Conservation (phyloP, 2,888 invertebrate genomes). For the Dolomedes plantarius region DNA sequence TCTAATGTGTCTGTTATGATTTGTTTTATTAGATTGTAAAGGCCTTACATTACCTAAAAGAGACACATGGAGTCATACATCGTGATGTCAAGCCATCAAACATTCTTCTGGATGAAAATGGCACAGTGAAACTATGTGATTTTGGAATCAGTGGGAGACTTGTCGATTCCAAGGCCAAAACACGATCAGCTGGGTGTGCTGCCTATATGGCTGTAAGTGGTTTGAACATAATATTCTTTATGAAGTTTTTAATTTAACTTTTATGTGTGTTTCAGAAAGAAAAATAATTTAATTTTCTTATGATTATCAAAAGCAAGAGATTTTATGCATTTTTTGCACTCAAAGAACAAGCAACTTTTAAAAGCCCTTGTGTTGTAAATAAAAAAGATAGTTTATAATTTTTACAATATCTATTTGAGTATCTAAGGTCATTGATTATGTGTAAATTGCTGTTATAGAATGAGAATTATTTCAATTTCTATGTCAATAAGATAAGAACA, state of each 20-base stretch:
- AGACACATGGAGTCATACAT: slow-evolving; percentile 97
- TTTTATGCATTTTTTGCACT: too few species aligned
- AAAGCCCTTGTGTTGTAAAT: too few species aligned
- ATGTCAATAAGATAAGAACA: too few species aligned
- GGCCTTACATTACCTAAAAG: slow-evolving; percentile 97
- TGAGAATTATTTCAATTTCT: too few species aligned
- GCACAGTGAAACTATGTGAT: slow-evolving; percentile 98
- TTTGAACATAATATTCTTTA: not conserved
- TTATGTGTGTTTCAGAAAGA: not conserved
- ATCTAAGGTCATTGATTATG: too few species aligned
- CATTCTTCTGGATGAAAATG: slow-evolving; percentile 95
- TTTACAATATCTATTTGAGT: too few species aligned
- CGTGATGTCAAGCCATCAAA: slow-evolving; percentile 99
- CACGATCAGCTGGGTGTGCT: slow-evolving; percentile 97
- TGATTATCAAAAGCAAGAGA: too few species aligned
- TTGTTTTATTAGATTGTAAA: slow-evolving; percentile 86
- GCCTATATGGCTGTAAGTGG: slow-evolving; percentile 96
- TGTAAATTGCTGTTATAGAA: too few species aligned
- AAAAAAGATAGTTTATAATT: too few species aligned
- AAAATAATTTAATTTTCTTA: not conserved
- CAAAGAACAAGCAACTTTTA: too few species aligned
- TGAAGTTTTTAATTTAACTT: not conserved
- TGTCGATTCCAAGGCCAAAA: slow-evolving; percentile 98
- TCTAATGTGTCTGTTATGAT: too few species aligned
- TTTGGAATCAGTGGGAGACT: slow-evolving; percentile 99